phyloP scores from a whole-genome alignment of 2,888 invertebrate genomes.

The Callosobruchus maculatus region DNA sequence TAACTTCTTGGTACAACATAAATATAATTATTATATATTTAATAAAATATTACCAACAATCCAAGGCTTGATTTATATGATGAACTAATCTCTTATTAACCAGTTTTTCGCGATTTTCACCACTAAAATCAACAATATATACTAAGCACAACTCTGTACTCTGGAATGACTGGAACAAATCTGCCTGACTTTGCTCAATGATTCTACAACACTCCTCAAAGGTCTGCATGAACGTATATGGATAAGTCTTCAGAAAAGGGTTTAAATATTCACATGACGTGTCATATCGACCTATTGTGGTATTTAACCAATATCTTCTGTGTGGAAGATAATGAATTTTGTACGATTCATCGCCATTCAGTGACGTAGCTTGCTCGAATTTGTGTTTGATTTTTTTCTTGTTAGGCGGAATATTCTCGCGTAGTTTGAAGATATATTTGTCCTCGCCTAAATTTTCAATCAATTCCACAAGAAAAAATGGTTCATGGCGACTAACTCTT shows the following conservation, averaged over 20 bases:
- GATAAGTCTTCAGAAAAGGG: conserved; percentile 29
- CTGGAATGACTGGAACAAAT: conserved; percentile 36
- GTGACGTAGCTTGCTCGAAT: conserved; percentile 27
- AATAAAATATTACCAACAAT: neutral
- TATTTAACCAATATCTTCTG: conserved; percentile 39
- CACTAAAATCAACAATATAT: conserved; percentile 18
- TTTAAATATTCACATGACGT: conserved; percentile 25
- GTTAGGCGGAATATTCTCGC: too few relatives aligned
- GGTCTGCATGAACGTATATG: conserved; percentile 34
- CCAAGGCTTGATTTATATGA: neutral
- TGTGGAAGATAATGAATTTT: conserved; percentile 35
- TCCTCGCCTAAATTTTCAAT: neutral
- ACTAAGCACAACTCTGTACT: conserved; percentile 33
- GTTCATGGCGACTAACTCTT: neutral
- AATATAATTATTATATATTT: neutral
- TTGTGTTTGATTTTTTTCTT: neutral
- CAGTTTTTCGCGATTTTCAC: neutral
- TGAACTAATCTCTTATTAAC: neutral
- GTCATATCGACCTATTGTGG: conserved; percentile 21
- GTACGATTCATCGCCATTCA: conserved; percentile 8
- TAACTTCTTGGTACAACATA: too few relatives aligned
- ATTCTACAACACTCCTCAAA: conserved; percentile 39
- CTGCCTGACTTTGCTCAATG: conserved; percentile 34
- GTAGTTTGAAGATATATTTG: neutral
- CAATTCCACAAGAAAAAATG: conserved; percentile 23